phyloP scores from a whole-genome alignment of 1,140 invertebrate species.

The Augochlora pura region DNA sequence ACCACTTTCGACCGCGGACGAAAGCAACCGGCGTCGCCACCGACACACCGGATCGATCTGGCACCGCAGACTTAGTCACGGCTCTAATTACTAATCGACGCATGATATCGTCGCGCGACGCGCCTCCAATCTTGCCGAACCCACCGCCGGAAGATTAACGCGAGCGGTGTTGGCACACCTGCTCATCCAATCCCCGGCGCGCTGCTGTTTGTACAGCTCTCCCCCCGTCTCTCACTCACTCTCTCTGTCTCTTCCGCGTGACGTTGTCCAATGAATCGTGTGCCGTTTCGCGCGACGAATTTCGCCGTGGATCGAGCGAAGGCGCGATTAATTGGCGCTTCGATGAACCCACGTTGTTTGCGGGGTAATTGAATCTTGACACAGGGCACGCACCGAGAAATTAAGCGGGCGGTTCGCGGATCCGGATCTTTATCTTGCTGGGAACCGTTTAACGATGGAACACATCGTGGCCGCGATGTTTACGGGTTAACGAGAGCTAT shows the following conservation, averaged over 20 bases:
- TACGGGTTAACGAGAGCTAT: too few relatives aligned
- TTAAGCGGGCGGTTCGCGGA: neutral
- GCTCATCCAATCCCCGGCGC: conserved; percentile 51
- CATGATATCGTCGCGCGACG: conserved; percentile 55
- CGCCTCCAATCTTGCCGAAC: conserved; percentile 53
- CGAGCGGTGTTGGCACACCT: conserved; percentile 74
- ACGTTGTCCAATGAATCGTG: conserved; percentile 19
- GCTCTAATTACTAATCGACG: conserved; percentile 63
- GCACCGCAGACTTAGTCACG: conserved; percentile 39
- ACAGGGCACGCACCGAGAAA: neutral
- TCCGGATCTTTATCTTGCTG: too few relatives aligned
- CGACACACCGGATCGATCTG: conserved; percentile 44
- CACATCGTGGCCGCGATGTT: too few relatives aligned
- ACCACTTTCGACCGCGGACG: conserved; percentile 33
- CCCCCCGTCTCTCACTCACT: too few relatives aligned
- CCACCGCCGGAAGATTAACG: conserved; percentile 72
- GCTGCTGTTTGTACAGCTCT: conserved; percentile 20
- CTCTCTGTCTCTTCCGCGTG: neutral
- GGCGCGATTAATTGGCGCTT: neutral
- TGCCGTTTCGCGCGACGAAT: neutral
- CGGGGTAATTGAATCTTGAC: neutral
- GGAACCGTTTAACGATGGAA: too few relatives aligned
- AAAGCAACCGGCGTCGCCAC: neutral
- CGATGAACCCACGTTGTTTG: neutral
- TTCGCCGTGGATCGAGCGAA: neutral